Evolutionary conservation across 1,140 invertebrate genomes (phyloP).

Genomic region (Penaeus japonicus): DNA sequence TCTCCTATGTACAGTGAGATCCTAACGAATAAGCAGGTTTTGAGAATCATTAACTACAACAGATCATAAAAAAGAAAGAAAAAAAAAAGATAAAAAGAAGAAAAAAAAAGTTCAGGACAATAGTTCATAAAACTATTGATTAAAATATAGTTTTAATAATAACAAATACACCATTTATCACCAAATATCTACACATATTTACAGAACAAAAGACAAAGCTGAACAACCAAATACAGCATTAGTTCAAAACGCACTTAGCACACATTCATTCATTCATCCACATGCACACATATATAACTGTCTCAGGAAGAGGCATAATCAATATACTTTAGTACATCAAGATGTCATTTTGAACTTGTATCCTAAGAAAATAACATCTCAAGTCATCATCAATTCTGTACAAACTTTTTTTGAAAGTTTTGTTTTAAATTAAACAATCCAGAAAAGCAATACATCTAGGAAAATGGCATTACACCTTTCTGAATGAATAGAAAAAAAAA

Average conservation of each 20-base stretch:
- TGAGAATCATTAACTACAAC: slow-evolving; percentile 48
- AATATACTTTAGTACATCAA: neutral
- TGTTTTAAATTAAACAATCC: slow-evolving; percentile 22
- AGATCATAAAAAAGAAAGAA: neutral
- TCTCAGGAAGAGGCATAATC: neutral
- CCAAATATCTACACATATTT: slow-evolving; percentile 42
- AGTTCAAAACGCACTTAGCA: neutral
- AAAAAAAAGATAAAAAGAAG: neutral
- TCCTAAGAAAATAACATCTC: slow-evolving; percentile 40
- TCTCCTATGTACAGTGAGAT: slow-evolving; percentile 39
- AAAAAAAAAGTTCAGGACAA: neutral
- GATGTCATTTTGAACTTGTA: neutral
- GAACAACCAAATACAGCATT: slow-evolving; percentile 17
- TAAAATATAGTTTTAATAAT: slow-evolving; percentile 8
- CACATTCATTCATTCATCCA: neutral
- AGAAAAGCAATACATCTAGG: slow-evolving; percentile 2
- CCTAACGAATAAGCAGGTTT: slow-evolving; percentile 27
- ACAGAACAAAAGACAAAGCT: slow-evolving; percentile 32
- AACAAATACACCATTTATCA: slow-evolving; percentile 31
- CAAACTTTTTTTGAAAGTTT: neutral
- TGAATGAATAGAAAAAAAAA: neutral
- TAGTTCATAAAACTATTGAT: neutral
- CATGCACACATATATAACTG: neutral
- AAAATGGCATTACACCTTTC: neutral
- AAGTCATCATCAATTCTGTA: neutral